Evolutionary conservation across 2,888 invertebrate species (phyloP), one percentile per base, ranked within the genome.

Genomic region (Apantesis nais): DNA sequence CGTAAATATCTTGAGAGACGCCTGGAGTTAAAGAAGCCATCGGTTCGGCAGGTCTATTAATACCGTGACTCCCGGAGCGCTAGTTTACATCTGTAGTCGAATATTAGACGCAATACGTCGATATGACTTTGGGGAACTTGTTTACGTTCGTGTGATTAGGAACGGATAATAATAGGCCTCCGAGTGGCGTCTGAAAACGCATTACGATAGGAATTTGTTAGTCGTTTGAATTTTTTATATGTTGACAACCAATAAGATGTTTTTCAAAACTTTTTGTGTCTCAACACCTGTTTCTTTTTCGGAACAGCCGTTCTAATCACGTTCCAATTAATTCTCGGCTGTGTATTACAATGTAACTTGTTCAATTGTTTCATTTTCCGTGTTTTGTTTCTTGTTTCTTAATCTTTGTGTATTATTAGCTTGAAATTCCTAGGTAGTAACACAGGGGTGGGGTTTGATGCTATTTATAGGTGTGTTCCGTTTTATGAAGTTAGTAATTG

Each of bases 11-110:
- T 73, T 78, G 73, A 74, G 73, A 76, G 73, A 71, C 68, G 71
- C 79, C 82, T 83, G 83, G 84, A 79, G 78, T 78, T 81, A 85
- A 86, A 85, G 84, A 84, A 87, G 78, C 82, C 83, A 77, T 82
- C 75, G 82, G 79, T 81, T 77, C 80, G 74, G 79, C 80, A 80
- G 81, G 80, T 83, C 88, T 89, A 89, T 86, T 86, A 85, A 89
- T 89, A 88, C 75, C 76, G 69, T 75, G 72, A 84, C 90, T 88
- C 90, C 90, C 89, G 85, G 88, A 85, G 77, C 73, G 84, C 74
- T 73, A 71, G 75, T 79, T 78, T 76, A 76, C 77, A 82, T 77
- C 67, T 78, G 72, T 74, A 72, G 77, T 74, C 66, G 70, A 82
- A 78, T 82, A 82, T 82, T 77, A 79, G 72, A 66, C 72, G 78